Base-by-base conservation (phyloP, 2,113 vertebrate genomes). In the Hippocampus zosterae region DNA sequence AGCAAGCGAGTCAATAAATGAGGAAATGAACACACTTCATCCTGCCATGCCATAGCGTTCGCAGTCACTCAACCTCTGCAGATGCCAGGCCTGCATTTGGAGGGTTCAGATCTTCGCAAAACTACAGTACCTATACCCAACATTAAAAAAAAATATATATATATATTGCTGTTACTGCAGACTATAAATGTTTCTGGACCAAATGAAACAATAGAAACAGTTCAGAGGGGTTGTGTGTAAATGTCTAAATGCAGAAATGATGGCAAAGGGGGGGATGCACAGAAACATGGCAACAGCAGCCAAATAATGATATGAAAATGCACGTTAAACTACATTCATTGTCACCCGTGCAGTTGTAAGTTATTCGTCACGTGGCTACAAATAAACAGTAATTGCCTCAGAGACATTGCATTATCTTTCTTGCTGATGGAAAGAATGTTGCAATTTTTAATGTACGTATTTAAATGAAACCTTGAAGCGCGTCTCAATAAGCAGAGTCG, bases 1-100 rank as follows among this genome's bases (percentile, higher is more conserved):
- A 94, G 94, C 95, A 94, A 96, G 87, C 75, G 78, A 91, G 90
- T 96, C 94, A 89, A 91, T 89, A 90, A 91, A 90, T 90, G 89
- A 90, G 85, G 88, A 91, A 90, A 91, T 87, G 86, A 90, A 88
- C 88, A 88, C 88, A 88, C 85, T 89, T 90, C 88, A 91, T 88
- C 80, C 84, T 89, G 87, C 87, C 85, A 88, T 78, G 75, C 76
- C 80, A 81, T 72, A 18, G 70, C 81, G 75, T 81, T 81, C 76
- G 72, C 76, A 87, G 83, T 84, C 85, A 84, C 85, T 85, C 83
- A 85, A 77, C 81, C 77, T 84, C 78, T 73, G 67, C 74, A 67
- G 77, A 84, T 75, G 70, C 78, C 48, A 53, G 62, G 74, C 70
- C 67, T 73, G 85, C 79, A 74, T 87, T 86, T 84, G 65, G 82